Percentiles rank a stretch among this genome's conserved stretches.
These are phyloP conservation scores for Euplagia quadripunctaria DNA, from an alignment of 2,888 invertebrate genomes.

Conservation along the genomic window DNA sequence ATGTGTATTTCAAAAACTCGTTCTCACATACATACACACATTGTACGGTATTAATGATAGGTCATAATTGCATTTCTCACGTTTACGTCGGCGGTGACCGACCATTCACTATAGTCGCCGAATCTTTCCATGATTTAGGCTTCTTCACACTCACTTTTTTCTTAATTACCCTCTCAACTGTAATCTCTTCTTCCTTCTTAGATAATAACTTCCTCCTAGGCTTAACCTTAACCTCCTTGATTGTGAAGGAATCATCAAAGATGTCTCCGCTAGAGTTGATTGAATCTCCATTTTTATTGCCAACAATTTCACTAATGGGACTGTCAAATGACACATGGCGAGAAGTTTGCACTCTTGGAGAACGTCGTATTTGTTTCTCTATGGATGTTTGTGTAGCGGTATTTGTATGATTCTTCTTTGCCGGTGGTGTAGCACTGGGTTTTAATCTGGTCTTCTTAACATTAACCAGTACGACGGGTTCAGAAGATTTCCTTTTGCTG, in stretches of 20 bases:
- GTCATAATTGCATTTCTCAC: constrained; percentile 7
- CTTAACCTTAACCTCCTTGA: constrained; percentile 73
- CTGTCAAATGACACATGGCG: constrained; percentile 78
- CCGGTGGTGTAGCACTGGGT: constrained; percentile 76
- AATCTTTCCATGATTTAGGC: constrained; percentile 74
- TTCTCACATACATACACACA: constrained; percentile 21
- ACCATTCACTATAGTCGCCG: constrained; percentile 75
- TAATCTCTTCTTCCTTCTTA: constrained; percentile 64
- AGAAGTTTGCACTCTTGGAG: constrained; percentile 48
- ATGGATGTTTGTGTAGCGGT: constrained; percentile 80
- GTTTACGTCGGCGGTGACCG: constrained; percentile 70
- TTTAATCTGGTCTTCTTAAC: constrained; percentile 73
- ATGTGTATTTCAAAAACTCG: constrained; percentile 14
- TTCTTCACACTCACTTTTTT: constrained; percentile 74
- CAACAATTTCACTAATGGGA: constrained; percentile 73
- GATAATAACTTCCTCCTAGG: constrained; percentile 72
- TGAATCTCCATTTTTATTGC: constrained; percentile 56
- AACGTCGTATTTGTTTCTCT: constrained; percentile 60
- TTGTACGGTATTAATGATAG: constrained; percentile 18
- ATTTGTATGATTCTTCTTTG: constrained; percentile 74
- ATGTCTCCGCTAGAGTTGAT: constrained; percentile 78
- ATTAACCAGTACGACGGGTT: constrained; percentile 67
- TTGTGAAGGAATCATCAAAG: constrained; percentile 79
- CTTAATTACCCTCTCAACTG: constrained; percentile 73
- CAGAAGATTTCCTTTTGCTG: constrained; percentile 69